Conservation (phyloP, 2,113 vertebrate genomes). For the Cyprinodon variegatus region DNA sequence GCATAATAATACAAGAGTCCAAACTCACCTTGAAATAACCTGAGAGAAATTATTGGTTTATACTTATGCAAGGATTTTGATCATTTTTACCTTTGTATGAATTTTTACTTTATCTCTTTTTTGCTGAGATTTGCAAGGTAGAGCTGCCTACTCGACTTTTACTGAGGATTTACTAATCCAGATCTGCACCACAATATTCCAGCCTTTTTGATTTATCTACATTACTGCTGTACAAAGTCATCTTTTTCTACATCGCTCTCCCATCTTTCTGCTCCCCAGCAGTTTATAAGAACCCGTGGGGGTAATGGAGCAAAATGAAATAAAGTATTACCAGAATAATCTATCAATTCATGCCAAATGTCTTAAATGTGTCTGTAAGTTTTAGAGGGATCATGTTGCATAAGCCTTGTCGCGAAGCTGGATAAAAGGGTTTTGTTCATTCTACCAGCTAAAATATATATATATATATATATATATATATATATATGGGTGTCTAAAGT, state of each 20-base stretch:
- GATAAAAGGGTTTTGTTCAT: too few relatives aligned
- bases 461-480: too few relatives aligned
- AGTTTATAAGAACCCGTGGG: not conserved
- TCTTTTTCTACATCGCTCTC: not conserved
- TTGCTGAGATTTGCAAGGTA: not conserved
- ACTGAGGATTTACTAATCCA: not conserved
- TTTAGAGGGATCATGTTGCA: not conserved
- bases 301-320: not conserved
- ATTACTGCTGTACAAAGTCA: not conserved
- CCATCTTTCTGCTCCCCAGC: not conserved
- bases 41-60: too few relatives aligned
- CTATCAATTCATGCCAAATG: not conserved
- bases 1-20: not conserved
- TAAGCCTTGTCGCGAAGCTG: too few relatives aligned
- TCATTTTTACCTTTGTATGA: not conserved
- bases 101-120: not conserved
- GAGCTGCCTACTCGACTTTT: not conserved
- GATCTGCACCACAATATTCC: not conserved
- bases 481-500: too few relatives aligned
- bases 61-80: not conserved
- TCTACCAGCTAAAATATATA: too few relatives aligned
- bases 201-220: not conserved
- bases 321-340: not conserved
- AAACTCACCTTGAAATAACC: too few relatives aligned
- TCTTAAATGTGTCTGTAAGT: not conserved